Evolutionary conservation across 1,140 invertebrate species (phyloP), one percentile per base, ranked within the genome.

Genomic region (Tetragnatha versicolor): DNA sequence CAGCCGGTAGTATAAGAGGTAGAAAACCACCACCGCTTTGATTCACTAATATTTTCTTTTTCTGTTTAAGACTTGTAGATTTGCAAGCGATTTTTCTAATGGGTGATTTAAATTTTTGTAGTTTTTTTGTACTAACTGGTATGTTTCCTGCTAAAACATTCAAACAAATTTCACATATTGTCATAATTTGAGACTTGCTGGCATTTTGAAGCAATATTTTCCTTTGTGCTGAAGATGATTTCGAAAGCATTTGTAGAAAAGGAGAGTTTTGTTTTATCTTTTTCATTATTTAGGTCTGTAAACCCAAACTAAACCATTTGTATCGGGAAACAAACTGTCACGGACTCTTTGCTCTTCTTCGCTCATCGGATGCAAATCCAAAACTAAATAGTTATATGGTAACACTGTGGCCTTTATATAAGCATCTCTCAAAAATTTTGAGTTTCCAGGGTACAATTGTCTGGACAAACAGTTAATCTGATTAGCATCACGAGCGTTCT

Each of bases 371-470:
- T 49, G 45, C 27, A 63, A 65, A 31, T 77, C 47, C 10, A 77
- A n/a, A 31, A 78, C 45, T 78, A 78, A 68, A 78, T 78, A 78
- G 17, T 22, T 49, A 37, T 47, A 68, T n/a, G 45, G 35, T 10
- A 20, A 29, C 2, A 31, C 14, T 3, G 49, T 55, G 17, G 61
- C 51, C 68, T 66, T 78, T 66, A 55, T 66, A 78, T 58, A 68
- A 3, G 75, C 61, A 45, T 78, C 75, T 2, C 6, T 6, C 31
- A 78, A 31, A 55, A 39, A 66, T 4, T 20, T 22, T 0, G 47
- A 58, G n/a, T 77, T 66, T 20, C 37, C 10, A 1, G 58, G 45
- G 58, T 55, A 78, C 25, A 68, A 5, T 20, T 42, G 35, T 1
- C 75, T 20, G 12, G 39, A 61, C 22, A 68, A 55, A 42, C 75